Base-by-base conservation (phyloP, 1,140 invertebrate genomes). In the Lepidurus arcticus region DNA sequence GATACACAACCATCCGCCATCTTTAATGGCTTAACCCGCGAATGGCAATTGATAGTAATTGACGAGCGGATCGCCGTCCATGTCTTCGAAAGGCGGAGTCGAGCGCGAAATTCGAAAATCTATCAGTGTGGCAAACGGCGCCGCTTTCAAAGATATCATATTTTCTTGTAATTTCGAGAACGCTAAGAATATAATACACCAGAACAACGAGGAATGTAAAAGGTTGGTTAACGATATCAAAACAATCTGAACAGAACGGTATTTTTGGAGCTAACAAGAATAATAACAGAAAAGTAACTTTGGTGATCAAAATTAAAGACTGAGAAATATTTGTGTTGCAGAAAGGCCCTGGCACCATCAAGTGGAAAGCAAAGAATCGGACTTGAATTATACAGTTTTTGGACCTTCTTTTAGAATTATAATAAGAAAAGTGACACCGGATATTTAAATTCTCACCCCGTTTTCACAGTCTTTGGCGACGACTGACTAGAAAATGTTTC, bases 151-250 rank as follows among this genome's bases (percentile, higher is more conserved):
- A 65, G 53, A 13, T 65, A 65, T n/a, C 13, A n/a, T 11, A n/a
- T 3, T 65, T 65, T 65, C 53, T 65, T 65, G 53, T 65, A 65
- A 65, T 65, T 21, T 65, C 21, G 53, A 65, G n/a, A 65, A 65
- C 53, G 53, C 53, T 65, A 65, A 65, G 53, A 65, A 65, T 65
- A 65, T 65, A 21, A 65, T 65, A 65, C 53, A 65, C 53, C 53
- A 21, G 53, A 21, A 65, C 53, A 16, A 65, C 16, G 53, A 65
- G 53, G 53, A 65, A 65, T 65, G 53, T 65, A 65, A 65, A 34
- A 65, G 53, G 53, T 65, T 65, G 16, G 8, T 65, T 9, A 16
- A 65, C 53, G 16, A 8, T 65, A 65, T 21, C 13, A 65, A 9
- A 65, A 65, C 53, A 65, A 65, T 65, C 21, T 65, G 8, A 21